Evolutionary conservation across 2,888 invertebrate species (phyloP), one percentile per base, ranked within the genome.

Genomic region (Podotricha telesiphe): DNA sequence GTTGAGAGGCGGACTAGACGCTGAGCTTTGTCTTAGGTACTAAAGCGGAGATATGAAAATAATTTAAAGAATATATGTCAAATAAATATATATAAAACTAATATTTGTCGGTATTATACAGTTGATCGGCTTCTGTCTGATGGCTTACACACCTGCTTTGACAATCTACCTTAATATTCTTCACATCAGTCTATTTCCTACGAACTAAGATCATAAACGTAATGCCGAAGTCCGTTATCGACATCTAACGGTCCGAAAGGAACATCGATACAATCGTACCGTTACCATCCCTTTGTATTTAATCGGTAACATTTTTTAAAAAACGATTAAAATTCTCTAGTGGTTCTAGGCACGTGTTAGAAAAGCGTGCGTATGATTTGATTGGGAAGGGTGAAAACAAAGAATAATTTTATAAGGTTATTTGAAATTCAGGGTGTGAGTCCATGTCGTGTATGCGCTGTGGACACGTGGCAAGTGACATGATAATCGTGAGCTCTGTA

Each of bases 391-490:
- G 86, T 86, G 83, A 88, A 88, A 87, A 86, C 83, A 82, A 83
- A 83, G 88, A 88, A 86, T 88, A 85, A 82, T 87, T 86, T 87
- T 83, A 86, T 86, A 83, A 81, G 82, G 84, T 87, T 81, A 88
- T 91, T 82, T 85, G 72, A 84, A 84, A 93, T 93, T 89, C 92
- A 87, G 87, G 86, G 84, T 86, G 87, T 84, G 82, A 78, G 77
- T 81, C 77, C 73, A 70, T 75, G 91, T 93, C 92, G 92, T 93
- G 92, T 93, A 84, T 84, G 80, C 74, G 81, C 85, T 80, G 82
- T 79, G 82, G 83, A 89, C 92, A 91, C 92, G 92, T 93, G 92
- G 92, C 91, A 83, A 82, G 76, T 75, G 83, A 92, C 92, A 92
- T 88, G 89, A 85, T 88, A 90, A 88, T 92, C 92, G 92, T 93